Evolutionary conservation across 2,888 invertebrate species (phyloP).

Genomic region (Danaus chrysippus): DNA sequence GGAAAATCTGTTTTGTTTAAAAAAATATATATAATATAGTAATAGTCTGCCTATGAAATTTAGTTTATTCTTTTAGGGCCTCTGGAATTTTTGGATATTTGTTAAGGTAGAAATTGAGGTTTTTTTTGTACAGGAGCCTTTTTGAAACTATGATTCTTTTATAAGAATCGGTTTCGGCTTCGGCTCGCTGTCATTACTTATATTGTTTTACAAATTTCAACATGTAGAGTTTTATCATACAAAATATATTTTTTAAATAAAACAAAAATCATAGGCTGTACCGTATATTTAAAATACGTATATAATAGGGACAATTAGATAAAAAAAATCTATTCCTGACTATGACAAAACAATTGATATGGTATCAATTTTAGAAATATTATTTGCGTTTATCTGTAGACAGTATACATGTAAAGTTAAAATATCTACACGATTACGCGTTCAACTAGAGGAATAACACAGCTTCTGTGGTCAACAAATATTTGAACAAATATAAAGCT

Average conservation of each 20-base stretch:
- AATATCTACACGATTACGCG: constrained; percentile 22
- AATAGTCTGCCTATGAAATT: no score
- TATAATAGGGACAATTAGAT: constrained; percentile 66
- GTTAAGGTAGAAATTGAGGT: no score
- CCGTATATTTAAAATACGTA: constrained; percentile 68
- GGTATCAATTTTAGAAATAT: constrained; percentile 59
- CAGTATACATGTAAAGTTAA: constrained; percentile 26
- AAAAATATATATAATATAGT: no score
- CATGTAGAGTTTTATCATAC: background rate
- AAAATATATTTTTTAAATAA: constrained; percentile 35
- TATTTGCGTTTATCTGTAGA: constrained; percentile 23
- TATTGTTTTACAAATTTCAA: no score
- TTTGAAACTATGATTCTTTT: no score
- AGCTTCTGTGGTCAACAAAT: background rate
- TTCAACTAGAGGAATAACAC: constrained; percentile 23
- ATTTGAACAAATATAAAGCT: background rate
- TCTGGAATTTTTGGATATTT: no score
- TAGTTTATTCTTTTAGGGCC: no score
- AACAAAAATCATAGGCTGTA: constrained; percentile 54
- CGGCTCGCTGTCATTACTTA: no score
- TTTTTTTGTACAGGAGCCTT: no score
- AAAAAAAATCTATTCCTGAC: constrained; percentile 68
- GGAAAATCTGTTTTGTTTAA: no score
- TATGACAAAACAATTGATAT: constrained; percentile 73
- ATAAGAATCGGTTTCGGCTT: no score